Evolutionary conservation across 2,113 vertebrate species (phyloP).

Genomic region (Chaetodon trifascialis): DNA sequence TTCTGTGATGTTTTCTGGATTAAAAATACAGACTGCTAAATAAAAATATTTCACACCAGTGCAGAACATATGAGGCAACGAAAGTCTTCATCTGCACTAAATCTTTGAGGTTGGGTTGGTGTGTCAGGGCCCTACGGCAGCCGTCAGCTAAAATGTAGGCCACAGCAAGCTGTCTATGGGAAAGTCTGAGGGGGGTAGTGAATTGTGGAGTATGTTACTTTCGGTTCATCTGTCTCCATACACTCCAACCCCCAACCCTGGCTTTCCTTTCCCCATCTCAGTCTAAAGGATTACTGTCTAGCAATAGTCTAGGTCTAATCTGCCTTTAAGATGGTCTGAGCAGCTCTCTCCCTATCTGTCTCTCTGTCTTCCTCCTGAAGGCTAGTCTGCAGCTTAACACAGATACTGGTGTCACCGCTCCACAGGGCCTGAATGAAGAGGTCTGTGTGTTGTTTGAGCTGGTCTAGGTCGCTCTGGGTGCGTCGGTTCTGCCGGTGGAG

Average conservation of each 20-base stretch:
- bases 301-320: slow-evolving; percentile 55
- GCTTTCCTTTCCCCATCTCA: slow-evolving; percentile 18
- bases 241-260: slow-evolving; percentile 13
- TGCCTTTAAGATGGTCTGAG: slow-evolving; percentile 41
- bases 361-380: slow-evolving; percentile 74
- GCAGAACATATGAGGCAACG: slow-evolving; percentile 2
- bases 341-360: slow-evolving; percentile 46
- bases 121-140: slow-evolving; percentile 57
- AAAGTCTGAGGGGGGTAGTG: slow-evolving; percentile 24
- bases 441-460: slow-evolving; percentile 88
- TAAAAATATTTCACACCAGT: slow-evolving; percentile 4
- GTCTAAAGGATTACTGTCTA: slow-evolving; percentile 37
- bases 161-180: slow-evolving; percentile 49
- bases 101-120: slow-evolving; percentile 34
- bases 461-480: slow-evolving; percentile 90
- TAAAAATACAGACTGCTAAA: neutral
- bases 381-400: slow-evolving; percentile 86
- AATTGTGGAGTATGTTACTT: slow-evolving; percentile 57
- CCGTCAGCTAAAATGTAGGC: slow-evolving; percentile 68
- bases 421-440: slow-evolving; percentile 88
- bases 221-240: slow-evolving; percentile 63
- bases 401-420: slow-evolving; percentile 85
- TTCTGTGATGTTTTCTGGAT: neutral
- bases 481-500: slow-evolving; percentile 92
- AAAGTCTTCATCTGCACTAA: slow-evolving; percentile 22